phyloP scores from a whole-genome alignment of 2,113 vertebrate species.

The Hirundichthys speculiger region DNA sequence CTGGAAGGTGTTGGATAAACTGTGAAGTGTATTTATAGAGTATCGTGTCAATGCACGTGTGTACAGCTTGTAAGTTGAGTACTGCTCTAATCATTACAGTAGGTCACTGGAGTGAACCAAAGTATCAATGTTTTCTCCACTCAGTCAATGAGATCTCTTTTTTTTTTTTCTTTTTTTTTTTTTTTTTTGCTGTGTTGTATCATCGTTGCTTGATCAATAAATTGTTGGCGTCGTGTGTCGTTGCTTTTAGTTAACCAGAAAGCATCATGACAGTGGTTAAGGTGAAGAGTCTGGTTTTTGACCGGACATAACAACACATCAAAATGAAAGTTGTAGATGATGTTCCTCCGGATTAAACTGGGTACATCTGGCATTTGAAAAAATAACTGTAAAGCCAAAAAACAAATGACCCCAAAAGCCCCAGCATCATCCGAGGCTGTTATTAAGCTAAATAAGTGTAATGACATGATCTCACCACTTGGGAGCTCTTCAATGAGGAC shows the following conservation, averaged over 20 bases:
- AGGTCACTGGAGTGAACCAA: conserved; percentile 61
- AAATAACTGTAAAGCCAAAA: too few relatives aligned
- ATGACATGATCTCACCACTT: conserved; percentile 30
- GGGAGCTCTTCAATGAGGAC: conserved; percentile 30
- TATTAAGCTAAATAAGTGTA: conserved; percentile 9
- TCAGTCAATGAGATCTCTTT: conserved; percentile 42
- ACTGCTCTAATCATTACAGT: conserved; percentile 52
- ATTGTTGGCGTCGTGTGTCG: conserved; percentile 26
- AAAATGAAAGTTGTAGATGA: too few relatives aligned
- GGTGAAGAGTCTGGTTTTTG: too few relatives aligned
- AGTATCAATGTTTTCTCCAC: conserved; percentile 48
- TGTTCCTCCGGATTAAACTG: too few relatives aligned
- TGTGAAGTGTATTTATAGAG: conserved; percentile 55
- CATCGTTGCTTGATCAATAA: conserved; percentile 64
- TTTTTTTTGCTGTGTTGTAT: conserved; percentile 68
- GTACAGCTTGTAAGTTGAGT: conserved; percentile 54
- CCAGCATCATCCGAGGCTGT: too few relatives aligned
- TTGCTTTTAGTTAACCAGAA: not conserved
- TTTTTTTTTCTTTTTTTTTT: too few relatives aligned
- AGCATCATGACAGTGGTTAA: too few relatives aligned
- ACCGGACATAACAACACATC: too few relatives aligned
- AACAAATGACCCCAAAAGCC: too few relatives aligned
- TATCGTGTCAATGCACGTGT: conserved; percentile 64
- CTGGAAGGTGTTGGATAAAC: conserved; percentile 71
- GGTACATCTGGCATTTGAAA: too few relatives aligned